Evolutionary conservation across 2,888 invertebrate genomes (phyloP), one percentile per base, ranked within the genome.

Genomic region (Atethmia centrago): DNA sequence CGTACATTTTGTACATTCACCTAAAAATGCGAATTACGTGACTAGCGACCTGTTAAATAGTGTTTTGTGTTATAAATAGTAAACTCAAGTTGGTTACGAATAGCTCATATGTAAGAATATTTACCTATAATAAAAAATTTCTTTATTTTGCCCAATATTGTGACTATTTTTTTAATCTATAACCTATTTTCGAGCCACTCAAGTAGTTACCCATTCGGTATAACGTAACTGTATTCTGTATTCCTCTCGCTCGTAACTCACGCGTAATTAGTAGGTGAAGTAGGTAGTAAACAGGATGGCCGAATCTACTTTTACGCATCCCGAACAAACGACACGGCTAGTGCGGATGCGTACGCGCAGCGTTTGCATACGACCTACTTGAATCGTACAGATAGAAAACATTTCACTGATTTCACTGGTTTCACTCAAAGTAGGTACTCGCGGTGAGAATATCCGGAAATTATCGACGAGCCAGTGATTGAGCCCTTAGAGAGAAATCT

Each of bases 391-490:
- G 74, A 83, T 84, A 74, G 78, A 81, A 72, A 81, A n/a, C n/a
- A n/a, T n/a, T n/a, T n/a, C n/a, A n/a, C n/a, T n/a, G 79, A 77
- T 84, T 87, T 85, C 80, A 83, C 87, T 83, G 87, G 83, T 88
- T 87, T 87, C 88, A 80, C 88, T 80, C 56, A 47, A 58, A 70
- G 40, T 40, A 40, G 40, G 49, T 66, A 70, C 53, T 75, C 36
- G 53, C 64, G 28, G 85, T 74, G 82, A 83, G 83, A 86, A 77
- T 83, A 77, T 69, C 78, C 74, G 78, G 73, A 66, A 79, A 83
- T 75, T 77, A 79, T 71, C 70, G 28, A 77, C 36, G 51, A 61
- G 45, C 16, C 64, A 19, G 31, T 16, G 55, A 78, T 73, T 42
- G 16, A 75, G 79, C 86, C 85, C 85, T 86, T 79, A 12, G 12